Base-by-base conservation (phyloP, 2,113 vertebrate species). In the Bufo bufo region DNA sequence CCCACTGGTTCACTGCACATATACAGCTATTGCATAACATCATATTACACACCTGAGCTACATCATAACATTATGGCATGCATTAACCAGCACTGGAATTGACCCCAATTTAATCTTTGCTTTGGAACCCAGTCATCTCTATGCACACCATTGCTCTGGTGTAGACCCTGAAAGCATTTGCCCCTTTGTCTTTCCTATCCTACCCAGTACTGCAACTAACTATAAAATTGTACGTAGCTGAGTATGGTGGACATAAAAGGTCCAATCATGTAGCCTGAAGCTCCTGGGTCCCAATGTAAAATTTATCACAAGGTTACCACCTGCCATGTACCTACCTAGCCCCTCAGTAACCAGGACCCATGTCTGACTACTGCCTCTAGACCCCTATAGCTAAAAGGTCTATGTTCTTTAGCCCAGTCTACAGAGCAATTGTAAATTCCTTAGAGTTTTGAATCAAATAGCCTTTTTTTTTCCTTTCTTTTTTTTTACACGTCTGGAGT, bases 361-460 rank as follows among this genome's bases (percentile, higher is more conserved):
- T 17, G 61, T 20, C 5, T 65, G 19, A 65, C 61, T 17, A 1
- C 19, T 7, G 9, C n/a, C 65, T 43, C 12, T 43, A 14, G 3
- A 19, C 9, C n/a, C n/a, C 16, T 19, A 19, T 23, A 66, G 11
- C 23, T 14, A 45, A 6, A 20, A 75, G 0, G 72, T 75, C 16
- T 3, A 49, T 50, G 17, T 33, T 33, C 33, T 33, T 33, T 49
- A 50, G 16, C 16, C 49, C 43, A 2, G 16, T 47, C 13, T 61
- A 63, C 80, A 50, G 58, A 83, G 13, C 47, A 69, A 49, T 52
- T 83, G 59, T 66, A 49, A 19, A 66, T 19, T 50, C 47, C 63
- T 66, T 43, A 33, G 45, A 45, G 45, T 47, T 50, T 65, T 82
- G 49, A 71, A 84, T 84, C 63, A 54, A 71, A 71, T 84, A 54